Percentiles rank a stretch among this genome's conserved stretches.
Conservation (phyloP, 2,113 vertebrate species). For the Protobothrops flavoviridis region DNA sequence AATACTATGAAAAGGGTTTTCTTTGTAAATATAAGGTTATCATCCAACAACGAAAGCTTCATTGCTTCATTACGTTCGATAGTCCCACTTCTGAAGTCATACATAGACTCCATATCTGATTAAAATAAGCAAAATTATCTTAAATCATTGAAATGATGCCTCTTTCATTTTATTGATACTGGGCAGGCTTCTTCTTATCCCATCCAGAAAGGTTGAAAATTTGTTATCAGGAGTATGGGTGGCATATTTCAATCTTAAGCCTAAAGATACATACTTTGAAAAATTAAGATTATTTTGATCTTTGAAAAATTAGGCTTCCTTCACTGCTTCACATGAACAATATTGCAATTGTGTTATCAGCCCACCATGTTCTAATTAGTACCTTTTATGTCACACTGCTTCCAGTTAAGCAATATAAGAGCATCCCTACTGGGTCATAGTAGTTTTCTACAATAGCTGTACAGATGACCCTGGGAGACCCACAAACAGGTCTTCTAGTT, state of each 20-base stretch:
- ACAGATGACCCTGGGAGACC: not conserved
- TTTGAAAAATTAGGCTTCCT: not conserved
- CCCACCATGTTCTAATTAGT: not conserved
- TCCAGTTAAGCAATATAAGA: not conserved
- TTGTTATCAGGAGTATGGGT: not conserved
- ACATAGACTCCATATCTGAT: not conserved
- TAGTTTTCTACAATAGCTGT: not conserved
- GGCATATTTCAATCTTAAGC: not conserved
- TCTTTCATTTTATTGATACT: not conserved
- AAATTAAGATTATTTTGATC: too few relatives aligned
- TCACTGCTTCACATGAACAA: not conserved
- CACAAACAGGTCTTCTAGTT: not conserved
- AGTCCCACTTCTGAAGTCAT: not conserved
- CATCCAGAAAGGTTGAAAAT: not conserved
- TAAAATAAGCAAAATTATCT: not conserved
- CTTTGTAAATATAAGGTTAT: not conserved
- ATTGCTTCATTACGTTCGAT: not conserved
- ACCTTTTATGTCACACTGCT: not conserved
- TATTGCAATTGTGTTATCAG: not conserved
- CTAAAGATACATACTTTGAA: not conserved
- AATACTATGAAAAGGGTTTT: not conserved
- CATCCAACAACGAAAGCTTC: not conserved
- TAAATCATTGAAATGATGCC: not conserved
- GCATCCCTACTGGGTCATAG: not conserved
- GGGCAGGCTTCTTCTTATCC: not conserved